phyloP scores from a whole-genome alignment of 1,140 invertebrate genomes.

The Diorhabda sublineata region DNA sequence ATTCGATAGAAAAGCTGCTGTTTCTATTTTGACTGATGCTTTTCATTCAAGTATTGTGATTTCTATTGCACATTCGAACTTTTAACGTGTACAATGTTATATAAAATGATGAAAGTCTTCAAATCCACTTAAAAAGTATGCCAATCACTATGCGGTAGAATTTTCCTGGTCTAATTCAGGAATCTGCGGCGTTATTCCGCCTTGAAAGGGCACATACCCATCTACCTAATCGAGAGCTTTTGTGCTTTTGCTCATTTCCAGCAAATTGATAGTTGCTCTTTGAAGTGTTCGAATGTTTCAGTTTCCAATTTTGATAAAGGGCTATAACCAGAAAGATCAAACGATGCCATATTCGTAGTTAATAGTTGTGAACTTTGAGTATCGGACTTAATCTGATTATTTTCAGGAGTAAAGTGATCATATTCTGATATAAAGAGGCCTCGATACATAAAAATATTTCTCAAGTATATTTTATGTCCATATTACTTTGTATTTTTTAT shows the following conservation, averaged over 20 bases:
- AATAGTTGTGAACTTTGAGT: no score
- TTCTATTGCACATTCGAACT: background rate
- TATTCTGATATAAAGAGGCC: no score
- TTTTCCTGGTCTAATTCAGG: background rate
- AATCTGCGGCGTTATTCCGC: background rate
- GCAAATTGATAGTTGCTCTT: background rate
- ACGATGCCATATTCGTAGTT: background rate
- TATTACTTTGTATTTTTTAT: no score
- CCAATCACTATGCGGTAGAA: background rate
- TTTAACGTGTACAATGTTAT: background rate
- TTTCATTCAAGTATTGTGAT: background rate
- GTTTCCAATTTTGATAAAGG: slow-evolving; percentile 9
- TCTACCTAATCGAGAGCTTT: background rate
- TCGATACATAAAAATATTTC: no score
- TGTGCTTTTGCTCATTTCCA: background rate
- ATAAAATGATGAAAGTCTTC: background rate
- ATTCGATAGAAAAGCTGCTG: background rate
- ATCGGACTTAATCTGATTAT: no score
- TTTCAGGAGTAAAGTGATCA: no score
- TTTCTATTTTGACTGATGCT: background rate
- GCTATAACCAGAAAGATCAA: background rate
- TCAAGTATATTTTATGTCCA: no score
- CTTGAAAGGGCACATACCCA: background rate
- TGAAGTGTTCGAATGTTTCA: slow-evolving; percentile 5
- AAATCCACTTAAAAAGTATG: background rate